Evolutionary conservation across 2,888 invertebrate genomes (phyloP).

Genomic region (Ypsolopha scabrella): DNA sequence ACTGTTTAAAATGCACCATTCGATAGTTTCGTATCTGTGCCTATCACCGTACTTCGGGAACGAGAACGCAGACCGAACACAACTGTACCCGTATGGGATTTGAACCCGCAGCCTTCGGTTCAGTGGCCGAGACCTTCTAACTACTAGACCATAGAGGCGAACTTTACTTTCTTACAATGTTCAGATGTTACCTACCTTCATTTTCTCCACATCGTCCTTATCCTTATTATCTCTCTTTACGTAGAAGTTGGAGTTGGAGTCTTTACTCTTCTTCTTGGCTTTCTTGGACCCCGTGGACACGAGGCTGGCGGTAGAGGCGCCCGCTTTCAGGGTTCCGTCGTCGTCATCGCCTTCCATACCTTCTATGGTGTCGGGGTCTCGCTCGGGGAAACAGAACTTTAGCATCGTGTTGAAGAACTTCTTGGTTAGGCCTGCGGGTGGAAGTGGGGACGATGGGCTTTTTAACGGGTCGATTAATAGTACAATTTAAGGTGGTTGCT

Average conservation of each 20-base stretch:
- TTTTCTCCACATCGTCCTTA: slow-evolving; percentile 94
- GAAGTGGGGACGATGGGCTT: too few relatives aligned
- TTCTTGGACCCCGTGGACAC: slow-evolving; percentile 63
- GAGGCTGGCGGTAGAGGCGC: slow-evolving; percentile 40
- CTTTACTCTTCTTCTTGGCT: slow-evolving; percentile 69
- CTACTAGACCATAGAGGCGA: too few relatives aligned
- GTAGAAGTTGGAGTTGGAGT: slow-evolving; percentile 90
- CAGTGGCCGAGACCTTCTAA: not conserved
- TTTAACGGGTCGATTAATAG: too few relatives aligned
- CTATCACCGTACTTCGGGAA: not conserved
- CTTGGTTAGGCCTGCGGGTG: slow-evolving; percentile 83
- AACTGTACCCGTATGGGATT: not conserved
- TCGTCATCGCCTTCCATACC: slow-evolving; percentile 72
- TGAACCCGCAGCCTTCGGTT: not conserved
- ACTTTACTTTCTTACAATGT: not conserved
- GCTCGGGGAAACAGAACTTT: slow-evolving; percentile 97
- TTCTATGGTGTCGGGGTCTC: slow-evolving; percentile 88
- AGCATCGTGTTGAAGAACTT: slow-evolving; percentile 98
- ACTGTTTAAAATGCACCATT: too few relatives aligned
- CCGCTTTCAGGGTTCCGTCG: slow-evolving; percentile 42
- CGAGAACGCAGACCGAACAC: not conserved
- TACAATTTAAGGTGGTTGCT: too few relatives aligned
- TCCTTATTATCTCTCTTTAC: slow-evolving; percentile 88
- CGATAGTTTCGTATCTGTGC: too few relatives aligned
- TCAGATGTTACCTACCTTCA: slow-evolving; percentile 80